Percentiles rank a stretch among this genome's conserved stretches.
Evolutionary conservation across 2,797 vertebrate genomes (phyloP).

Genomic region (Myotis planiceps): DNA sequence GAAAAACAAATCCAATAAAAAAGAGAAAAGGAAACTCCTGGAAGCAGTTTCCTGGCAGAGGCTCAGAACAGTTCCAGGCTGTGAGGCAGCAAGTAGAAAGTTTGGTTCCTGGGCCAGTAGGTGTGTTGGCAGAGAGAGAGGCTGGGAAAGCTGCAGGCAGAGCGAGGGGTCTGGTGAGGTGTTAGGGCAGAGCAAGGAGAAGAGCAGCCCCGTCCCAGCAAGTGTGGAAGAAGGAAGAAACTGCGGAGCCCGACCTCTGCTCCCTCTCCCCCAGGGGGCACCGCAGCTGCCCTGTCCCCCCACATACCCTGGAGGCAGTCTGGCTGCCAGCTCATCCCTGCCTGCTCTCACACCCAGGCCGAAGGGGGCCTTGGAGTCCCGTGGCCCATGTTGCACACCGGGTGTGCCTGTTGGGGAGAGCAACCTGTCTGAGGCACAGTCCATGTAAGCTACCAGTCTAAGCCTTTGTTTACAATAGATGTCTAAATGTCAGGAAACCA

Average conservation of each 20-base stretch:
- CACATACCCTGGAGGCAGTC: neutral
- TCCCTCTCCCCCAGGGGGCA: too few species aligned
- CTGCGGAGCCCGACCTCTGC: neutral
- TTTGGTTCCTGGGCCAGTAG: neutral
- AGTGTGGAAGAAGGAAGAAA: neutral
- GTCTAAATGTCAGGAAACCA: neutral
- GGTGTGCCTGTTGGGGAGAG: neutral
- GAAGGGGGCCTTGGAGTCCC: neutral
- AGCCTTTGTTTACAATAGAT: neutral
- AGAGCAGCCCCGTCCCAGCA: neutral
- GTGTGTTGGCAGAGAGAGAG: neutral
- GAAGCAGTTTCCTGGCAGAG: neutral
- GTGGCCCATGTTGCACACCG: accelerated
- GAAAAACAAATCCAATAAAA: neutral
- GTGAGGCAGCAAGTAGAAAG: neutral
- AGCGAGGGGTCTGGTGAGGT: neutral
- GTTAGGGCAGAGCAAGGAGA: neutral
- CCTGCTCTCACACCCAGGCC: neutral
- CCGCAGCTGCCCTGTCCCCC: neutral
- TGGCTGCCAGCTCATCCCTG: neutral
- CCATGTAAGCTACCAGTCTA: neutral
- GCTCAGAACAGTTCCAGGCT: neutral
- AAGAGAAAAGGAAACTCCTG: neutral
- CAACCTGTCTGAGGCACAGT: neutral
- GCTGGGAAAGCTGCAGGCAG: neutral